phyloP scores from a whole-genome alignment of 2,888 invertebrate genomes.

The Drosophila birchii region DNA sequence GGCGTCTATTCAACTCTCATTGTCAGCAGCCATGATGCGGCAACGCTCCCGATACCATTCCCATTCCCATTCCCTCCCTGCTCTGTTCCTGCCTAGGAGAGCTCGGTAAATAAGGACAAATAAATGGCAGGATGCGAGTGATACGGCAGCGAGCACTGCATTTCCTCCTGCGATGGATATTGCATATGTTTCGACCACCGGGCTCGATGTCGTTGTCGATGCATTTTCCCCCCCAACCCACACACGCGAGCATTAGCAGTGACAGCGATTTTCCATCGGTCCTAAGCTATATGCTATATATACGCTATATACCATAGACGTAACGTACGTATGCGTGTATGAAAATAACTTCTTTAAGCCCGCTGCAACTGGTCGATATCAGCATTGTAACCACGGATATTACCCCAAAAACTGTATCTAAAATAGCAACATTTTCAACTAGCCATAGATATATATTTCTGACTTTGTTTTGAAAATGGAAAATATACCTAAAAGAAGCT shows the following conservation, averaged over 20 bases:
- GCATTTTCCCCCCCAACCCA: conserved; percentile 51
- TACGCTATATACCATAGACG: background rate
- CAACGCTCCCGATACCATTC: conserved; percentile 55
- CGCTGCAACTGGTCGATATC: conserved; percentile 12
- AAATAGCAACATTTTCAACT: too few species aligned
- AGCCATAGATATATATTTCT: too few species aligned
- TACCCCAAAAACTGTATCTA: background rate
- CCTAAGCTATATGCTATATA: conserved; percentile 18
- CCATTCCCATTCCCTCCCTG: conserved; percentile 11
- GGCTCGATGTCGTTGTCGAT: conserved; percentile 47
- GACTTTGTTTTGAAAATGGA: background rate
- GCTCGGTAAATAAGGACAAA: conserved; percentile 55
- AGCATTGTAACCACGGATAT: background rate
- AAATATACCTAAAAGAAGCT: background rate
- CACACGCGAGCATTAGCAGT: conserved; percentile 7
- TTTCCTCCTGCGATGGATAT: conserved; percentile 58
- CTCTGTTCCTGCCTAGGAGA: conserved; percentile 48
- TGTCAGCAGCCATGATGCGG: conserved; percentile 79
- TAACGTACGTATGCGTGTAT: conserved; percentile 2
- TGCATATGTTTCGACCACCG: conserved; percentile 32
- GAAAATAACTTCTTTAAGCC: conserved; percentile 31
- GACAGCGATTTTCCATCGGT: conserved; percentile 33
- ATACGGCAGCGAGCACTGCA: conserved; percentile 54
- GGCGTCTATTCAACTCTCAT: conserved; percentile 70
- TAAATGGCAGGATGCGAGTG: conserved; percentile 77